These are phyloP conservation scores for Iselma pallidipennis DNA, from an alignment of 2,888 invertebrate species.

Conservation along the genomic window DNA sequence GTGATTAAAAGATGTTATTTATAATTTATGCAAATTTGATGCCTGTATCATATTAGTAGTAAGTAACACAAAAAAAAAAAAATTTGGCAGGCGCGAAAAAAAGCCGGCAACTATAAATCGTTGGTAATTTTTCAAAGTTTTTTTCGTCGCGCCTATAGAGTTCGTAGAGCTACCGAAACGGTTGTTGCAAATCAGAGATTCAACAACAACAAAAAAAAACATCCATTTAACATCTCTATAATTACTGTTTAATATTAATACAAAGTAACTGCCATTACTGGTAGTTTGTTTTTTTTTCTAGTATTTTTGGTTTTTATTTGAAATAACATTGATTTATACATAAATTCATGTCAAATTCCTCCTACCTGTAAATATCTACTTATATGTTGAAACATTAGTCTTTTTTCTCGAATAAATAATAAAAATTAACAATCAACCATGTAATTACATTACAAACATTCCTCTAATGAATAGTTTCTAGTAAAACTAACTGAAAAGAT, in stretches of 20 bases:
- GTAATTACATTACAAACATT: not conserved
- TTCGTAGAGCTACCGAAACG: conserved; percentile 2
- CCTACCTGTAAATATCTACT: too few relatives aligned
- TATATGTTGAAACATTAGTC: too few relatives aligned
- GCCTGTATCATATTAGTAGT: not conserved
- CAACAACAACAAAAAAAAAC: conserved; percentile 33
- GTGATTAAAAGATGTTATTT: conserved; percentile 47
- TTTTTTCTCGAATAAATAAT: not conserved
- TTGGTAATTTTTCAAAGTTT: conserved; percentile 49
- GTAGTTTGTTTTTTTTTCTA: not conserved
- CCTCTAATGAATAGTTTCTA: too few relatives aligned
- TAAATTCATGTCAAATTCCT: not conserved
- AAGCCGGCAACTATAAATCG: conserved; percentile 49
- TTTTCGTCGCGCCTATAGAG: conserved; percentile 28
- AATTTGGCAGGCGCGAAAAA: conserved; percentile 10
- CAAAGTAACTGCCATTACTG: not conserved
- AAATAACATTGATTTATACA: not conserved
- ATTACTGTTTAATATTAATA: conserved; percentile 39
- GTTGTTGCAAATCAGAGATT: not conserved
- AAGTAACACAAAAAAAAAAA: conserved; percentile 30
- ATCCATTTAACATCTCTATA: conserved; percentile 40
- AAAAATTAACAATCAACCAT: not conserved
- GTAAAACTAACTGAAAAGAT: not conserved
- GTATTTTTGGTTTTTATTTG: not conserved
- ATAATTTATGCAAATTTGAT: conserved; percentile 43